Base-by-base conservation (phyloP, 2,888 invertebrate species). In the Hermaeophaga mercurialis region DNA sequence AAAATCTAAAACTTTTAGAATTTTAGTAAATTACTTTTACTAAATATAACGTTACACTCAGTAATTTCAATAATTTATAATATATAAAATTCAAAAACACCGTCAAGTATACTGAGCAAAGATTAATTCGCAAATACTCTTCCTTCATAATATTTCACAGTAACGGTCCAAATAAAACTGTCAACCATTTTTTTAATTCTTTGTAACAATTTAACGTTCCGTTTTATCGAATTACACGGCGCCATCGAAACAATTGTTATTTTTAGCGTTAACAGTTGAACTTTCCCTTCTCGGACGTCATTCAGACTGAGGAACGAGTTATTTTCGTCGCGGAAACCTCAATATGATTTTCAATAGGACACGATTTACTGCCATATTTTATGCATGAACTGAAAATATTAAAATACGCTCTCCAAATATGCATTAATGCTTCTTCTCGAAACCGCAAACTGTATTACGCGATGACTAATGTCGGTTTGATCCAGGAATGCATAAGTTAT, bases 291-390 rank as follows among this genome's bases (percentile, higher is more conserved):
- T 31, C 17, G 5, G 19, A 45, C 11, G 33, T 33, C 41, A 43
- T 41, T 24, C 39, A 41, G 39, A 45, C 26, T 49, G 22, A 18
- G 17, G 8, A 58, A 58, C 57, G 53, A 58, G 54, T 49, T 36
- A 39, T 54, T 31, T 36, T 44, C 45, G 24, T 39, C 31, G 54
- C 38, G 48, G 33, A 58, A 58, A 49, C 54, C 58, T 48, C 58
- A 49, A 54, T 45, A 44, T 49, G 58, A 58, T 54, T 54, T 58
- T 58, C 58, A 58, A 58, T 58, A 45, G 48, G 39, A 49, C 49
- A 53, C 54, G 58, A 58, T 58, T 58, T 49, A 49, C 48, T 48
- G 45, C 34, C 44, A 54, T 58, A 58, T 57, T 54, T 57, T 53
- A 57, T 57, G 57, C 57, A 57, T 54, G 57, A 49, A 58, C 48